A percentile compares a stretch with the other conserved stretches of the same genome.
Conservation (phyloP, 2,797 vertebrate genomes). For the Syndactyla subalaris region DNA sequence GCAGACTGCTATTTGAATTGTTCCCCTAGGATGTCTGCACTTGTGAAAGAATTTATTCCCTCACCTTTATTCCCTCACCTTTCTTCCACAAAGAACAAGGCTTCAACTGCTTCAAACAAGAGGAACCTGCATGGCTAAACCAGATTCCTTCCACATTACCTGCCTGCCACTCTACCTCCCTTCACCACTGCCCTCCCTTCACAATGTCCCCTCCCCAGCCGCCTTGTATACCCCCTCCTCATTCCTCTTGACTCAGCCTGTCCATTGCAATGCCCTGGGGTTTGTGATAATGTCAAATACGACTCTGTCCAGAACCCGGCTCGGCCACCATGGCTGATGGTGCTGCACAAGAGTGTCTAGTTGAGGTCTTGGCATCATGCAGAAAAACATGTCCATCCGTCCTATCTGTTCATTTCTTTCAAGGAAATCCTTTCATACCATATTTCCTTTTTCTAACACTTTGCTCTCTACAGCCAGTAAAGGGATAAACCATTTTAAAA, state of each 20-base stretch:
- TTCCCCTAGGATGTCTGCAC: background rate
- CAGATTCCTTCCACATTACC: background rate
- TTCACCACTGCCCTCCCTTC: background rate
- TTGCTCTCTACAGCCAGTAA: background rate
- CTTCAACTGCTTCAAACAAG: background rate
- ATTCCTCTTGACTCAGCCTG: background rate
- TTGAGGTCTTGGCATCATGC: background rate
- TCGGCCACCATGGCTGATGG: fast-evolving
- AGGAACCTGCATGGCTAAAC: background rate
- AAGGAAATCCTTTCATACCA: background rate
- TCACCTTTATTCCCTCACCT: background rate
- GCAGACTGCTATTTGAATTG: background rate
- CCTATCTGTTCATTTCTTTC: background rate
- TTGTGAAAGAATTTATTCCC: background rate
- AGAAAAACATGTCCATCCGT: background rate
- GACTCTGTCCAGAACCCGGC: background rate
- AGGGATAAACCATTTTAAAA: background rate
- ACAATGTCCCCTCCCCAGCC: fast-evolving
- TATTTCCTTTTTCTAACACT: background rate
- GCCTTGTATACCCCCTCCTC: background rate
- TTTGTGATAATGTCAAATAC: background rate
- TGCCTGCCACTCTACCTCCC: background rate
- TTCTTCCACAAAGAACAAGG: background rate
- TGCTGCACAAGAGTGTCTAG: fast-evolving
- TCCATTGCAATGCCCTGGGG: fast-evolving